phyloP scores from a whole-genome alignment of 1,140 invertebrate genomes.

The Cyphomyrmex costatus region DNA sequence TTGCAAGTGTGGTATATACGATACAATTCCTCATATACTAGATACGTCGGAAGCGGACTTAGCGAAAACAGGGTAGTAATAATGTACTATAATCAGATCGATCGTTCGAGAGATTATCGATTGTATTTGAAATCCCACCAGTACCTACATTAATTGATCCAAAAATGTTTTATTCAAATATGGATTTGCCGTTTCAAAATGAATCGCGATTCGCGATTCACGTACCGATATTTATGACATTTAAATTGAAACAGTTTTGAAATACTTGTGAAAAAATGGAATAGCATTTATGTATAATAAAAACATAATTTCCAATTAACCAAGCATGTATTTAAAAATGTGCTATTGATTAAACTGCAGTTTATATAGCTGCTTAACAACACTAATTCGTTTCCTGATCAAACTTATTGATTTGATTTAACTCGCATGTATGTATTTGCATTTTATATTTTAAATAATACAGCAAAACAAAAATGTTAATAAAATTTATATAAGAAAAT shows the following conservation, averaged over 20 bases:
- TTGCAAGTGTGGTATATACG: conserved; percentile 25
- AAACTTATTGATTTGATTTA: conserved; percentile 42
- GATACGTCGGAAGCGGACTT: conserved; percentile 46
- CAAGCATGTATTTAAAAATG: conserved; percentile 5
- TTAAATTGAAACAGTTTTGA: conserved; percentile 26
- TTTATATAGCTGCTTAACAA: conserved; percentile 50
- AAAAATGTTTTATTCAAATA: conserved; percentile 38
- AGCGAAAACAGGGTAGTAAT: conserved; percentile 39
- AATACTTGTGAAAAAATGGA: conserved; percentile 20
- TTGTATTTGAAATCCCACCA: conserved; percentile 5
- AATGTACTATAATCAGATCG: conserved; percentile 17
- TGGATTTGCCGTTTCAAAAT: background rate
- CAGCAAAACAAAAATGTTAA: background rate
- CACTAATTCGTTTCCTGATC: conserved; percentile 24
- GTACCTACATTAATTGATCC: conserved; percentile 45
- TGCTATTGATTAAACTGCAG: conserved; percentile 30
- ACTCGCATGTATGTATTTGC: background rate
- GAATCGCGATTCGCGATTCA: conserved; percentile 4
- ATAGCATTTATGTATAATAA: conserved; percentile 8
- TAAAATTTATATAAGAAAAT: background rate
- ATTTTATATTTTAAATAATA: conserved; percentile 15
- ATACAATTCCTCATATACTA: conserved; percentile 37
- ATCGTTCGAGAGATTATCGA: conserved; percentile 37
- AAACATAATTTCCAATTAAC: conserved; percentile 40
- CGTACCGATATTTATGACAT: background rate